Base-by-base conservation (phyloP, 1,140 invertebrate genomes). In the Diorhabda carinulata region DNA sequence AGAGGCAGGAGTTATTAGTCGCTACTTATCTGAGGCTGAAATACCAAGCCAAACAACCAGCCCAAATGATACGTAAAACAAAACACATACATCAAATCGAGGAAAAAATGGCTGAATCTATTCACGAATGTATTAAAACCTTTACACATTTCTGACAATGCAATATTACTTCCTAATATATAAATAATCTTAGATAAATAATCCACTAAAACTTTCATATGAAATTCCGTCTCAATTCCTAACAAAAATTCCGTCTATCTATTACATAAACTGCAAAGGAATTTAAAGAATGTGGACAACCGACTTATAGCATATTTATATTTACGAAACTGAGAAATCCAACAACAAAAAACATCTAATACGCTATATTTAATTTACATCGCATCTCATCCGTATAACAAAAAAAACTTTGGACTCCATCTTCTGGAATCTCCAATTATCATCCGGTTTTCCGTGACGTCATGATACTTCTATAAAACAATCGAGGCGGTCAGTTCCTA, bases 401-500 rank as follows among this genome's bases (percentile, higher is more conserved):
- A 67, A 43, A 67, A 67, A 65, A 5, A 56, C 56, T 42, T 67
- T 43, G 10, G n/a, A 43, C 25, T 41, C 25, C 59, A 52, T 61
- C 10, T n/a, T 67, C 60, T 60, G 65, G 65, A 60, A 67, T 67
- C 42, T 58, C 65, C 59, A 8, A 59, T 6, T 62, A n/a, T 41
- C 9, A 63, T 63, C 61, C 61, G 61, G 61, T 63, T 41, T 45
- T 44, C 41, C 9, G 58, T 67, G 65, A 67, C 65, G 65, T 67
- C 65, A 67, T n/a, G n/a, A 4, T 3, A 60, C 43, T 67, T 67
- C 65, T 67, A 67, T 67, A 67, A 67, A 67, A 67, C 65, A 59
- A 67, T 42, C 58, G 65, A 10, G 8, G 9, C 42, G 41, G 41
- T 5, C 0, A 5, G 42, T 43, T 8, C 0, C 10, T 57, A 45